Percentiles rank a stretch among this genome's conserved stretches.
These are phyloP conservation scores for Calosoma granatense DNA, from an alignment of 1,140 invertebrate genomes.

Conservation along the genomic window DNA sequence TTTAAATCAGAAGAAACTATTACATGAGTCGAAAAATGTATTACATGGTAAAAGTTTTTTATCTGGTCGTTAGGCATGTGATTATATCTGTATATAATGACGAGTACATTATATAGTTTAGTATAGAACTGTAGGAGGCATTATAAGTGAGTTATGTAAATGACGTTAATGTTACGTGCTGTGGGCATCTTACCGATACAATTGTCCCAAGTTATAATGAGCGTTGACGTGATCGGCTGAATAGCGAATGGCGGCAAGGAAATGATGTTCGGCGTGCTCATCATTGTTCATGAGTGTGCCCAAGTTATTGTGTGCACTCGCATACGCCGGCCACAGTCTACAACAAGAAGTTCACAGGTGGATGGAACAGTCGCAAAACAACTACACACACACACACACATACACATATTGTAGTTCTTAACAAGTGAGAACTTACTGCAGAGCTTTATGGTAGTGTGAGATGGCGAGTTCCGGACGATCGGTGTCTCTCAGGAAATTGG, in stretches of 20 bases:
- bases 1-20: no score
- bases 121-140: no score
- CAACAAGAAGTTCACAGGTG: slow-evolving; percentile 22
- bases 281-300: slow-evolving; percentile 62
- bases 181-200: slow-evolving; percentile 66
- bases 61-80: no score
- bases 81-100: no score
- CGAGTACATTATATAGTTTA: no score
- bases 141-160: no score
- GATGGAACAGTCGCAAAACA: slow-evolving; percentile 13
- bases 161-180: no score
- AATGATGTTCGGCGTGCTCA: slow-evolving; percentile 63
- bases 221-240: slow-evolving; percentile 71
- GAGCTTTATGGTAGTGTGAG: slow-evolving; percentile 67
- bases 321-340: slow-evolving; percentile 77
- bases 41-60: no score
- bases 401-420: no score
- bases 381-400: background rate
- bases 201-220: slow-evolving; percentile 75
- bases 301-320: slow-evolving; percentile 82
- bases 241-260: slow-evolving; percentile 61
- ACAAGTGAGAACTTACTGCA: slow-evolving; percentile 61
- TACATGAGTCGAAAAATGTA: no score
- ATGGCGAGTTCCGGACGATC: slow-evolving; percentile 58
- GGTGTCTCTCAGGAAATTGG: slow-evolving; percentile 72